Percentiles rank a stretch among this genome's conserved stretches.
Evolutionary conservation across 2,113 vertebrate genomes (phyloP).

Genomic region (Malurus alboscapulatus): DNA sequence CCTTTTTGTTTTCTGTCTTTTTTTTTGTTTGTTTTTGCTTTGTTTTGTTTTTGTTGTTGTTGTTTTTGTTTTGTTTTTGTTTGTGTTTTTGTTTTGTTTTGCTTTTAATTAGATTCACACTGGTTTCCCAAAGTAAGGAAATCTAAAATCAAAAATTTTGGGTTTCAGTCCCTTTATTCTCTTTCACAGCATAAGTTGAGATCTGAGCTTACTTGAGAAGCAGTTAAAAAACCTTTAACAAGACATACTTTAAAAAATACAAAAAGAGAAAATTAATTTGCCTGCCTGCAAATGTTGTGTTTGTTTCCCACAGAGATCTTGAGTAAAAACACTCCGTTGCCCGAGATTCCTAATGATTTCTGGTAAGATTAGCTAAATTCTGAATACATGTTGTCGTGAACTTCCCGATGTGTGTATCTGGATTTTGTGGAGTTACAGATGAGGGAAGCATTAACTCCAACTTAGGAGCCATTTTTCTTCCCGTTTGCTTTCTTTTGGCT

Average conservation of each 20-base stretch:
- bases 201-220: not conserved
- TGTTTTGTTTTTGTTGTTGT: no score
- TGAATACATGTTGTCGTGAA: not conserved
- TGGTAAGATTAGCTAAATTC: not conserved
- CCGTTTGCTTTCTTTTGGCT: not conserved
- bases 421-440: not conserved
- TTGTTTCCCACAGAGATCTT: not conserved
- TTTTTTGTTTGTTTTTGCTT: no score
- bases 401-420: not conserved
- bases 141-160: not conserved
- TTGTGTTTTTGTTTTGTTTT: not conserved
- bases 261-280: not conserved
- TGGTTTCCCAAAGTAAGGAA: not conserved
- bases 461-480: not conserved
- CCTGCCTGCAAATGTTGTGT: not conserved
- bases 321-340: slow-evolving; percentile 43
- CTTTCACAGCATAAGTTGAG: not conserved
- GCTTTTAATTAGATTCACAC: not conserved
- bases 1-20: not conserved
- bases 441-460: not conserved
- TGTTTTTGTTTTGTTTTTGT: no score
- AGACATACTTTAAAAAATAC: not conserved
- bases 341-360: not conserved
- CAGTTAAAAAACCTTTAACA: not conserved
- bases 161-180: not conserved